phyloP scores from a whole-genome alignment of 2,113 vertebrate species.

The Crotalus helleri region DNA sequence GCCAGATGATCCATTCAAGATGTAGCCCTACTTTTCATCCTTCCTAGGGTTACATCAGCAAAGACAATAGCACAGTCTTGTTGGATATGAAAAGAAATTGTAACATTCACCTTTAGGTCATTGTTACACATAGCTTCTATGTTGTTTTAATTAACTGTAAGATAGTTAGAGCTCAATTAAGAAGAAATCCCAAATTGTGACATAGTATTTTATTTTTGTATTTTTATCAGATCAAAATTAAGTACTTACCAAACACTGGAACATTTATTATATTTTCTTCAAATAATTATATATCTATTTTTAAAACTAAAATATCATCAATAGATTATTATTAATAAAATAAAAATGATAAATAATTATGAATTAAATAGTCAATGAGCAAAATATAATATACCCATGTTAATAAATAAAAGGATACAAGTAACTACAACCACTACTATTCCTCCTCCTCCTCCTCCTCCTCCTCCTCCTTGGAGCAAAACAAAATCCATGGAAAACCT shows the following conservation, averaged over 20 bases:
- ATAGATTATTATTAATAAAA: neutral
- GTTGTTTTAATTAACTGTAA: constrained; percentile 2
- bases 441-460: neutral
- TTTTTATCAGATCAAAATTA: neutral
- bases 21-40: neutral
- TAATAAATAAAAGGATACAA: neutral
- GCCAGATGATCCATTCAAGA: neutral
- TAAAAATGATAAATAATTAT: neutral
- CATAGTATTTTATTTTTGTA: constrained; percentile 15
- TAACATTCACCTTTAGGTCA: neutral
- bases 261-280: neutral
- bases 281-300: neutral
- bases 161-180: neutral
- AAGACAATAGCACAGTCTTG: neutral
- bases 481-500: neutral
- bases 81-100: too few relatives aligned
- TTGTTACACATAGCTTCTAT: neutral
- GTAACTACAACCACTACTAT: neutral
- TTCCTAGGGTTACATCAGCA: neutral
- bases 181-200: neutral
- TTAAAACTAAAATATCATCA: neutral
- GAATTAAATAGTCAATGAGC: neutral
- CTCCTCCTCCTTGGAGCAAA: neutral
- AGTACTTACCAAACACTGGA: neutral
- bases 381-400: neutral